phyloP scores from a whole-genome alignment of 2,797 vertebrate genomes.

The Chaunax sp. region DNA sequence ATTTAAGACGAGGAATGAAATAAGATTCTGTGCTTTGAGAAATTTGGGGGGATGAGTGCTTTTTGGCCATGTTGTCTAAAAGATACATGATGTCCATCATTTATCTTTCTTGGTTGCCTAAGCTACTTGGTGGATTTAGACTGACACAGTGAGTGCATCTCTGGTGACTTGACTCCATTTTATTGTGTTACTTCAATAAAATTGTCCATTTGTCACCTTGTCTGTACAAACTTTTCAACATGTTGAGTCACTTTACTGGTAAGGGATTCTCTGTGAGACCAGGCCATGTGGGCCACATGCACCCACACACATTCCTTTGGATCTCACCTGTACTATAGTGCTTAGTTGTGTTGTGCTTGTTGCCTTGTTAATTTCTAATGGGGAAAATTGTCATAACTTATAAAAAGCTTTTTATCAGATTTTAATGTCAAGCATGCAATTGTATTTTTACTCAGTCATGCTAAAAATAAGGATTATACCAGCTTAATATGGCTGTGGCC shows the following conservation, averaged over 20 bases:
- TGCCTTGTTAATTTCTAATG: conserved; percentile 29
- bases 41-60: neutral
- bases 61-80: conserved; percentile 26
- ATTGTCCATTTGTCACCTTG: conserved; percentile 25
- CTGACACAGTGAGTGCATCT: conserved; percentile 2
- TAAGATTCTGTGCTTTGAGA: neutral
- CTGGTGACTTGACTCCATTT: conserved; percentile 30
- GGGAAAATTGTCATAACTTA: conserved; percentile 23
- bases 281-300: conserved; percentile 16
- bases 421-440: conserved; percentile 45
- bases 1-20: neutral
- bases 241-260: conserved; percentile 32
- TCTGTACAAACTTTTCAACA: conserved; percentile 34
- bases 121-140: conserved; percentile 13
- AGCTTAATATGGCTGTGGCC: conserved; percentile 41
- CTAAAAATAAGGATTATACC: conserved; percentile 53
- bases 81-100: neutral
- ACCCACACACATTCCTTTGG: conserved; percentile 3
- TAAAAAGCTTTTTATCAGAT: conserved; percentile 40
- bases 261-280: neutral
- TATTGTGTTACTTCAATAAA: conserved; percentile 24
- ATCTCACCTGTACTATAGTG: conserved; percentile 18
- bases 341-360: neutral
- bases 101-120: conserved; percentile 12
- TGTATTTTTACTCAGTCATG: conserved; percentile 55